phyloP scores from a whole-genome alignment of 2,113 vertebrate species.

The mouse (Mus musculus) region GRCm39 chr8:55379001-55379500 shows the following conservation, averaged over 20 bases:
- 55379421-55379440: background rate
- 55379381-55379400: background rate
- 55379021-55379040: constrained; percentile 31
- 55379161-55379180: constrained; percentile 52
- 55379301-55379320: background rate
- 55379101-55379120: constrained; percentile 58
- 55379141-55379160: constrained; percentile 51
- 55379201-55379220: background rate
- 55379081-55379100: background rate
- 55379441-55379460: background rate
- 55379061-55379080: constrained; percentile 39
- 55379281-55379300: background rate
- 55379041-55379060: background rate
- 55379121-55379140: background rate
- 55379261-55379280: background rate
- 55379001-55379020: background rate
- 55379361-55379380: background rate
- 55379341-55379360: background rate
- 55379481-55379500: background rate
- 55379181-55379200: background rate
- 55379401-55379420: constrained; percentile 33
- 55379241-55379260: background rate
- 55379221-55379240: background rate
- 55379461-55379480: background rate
- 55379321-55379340: background rate